Evolutionary conservation across 1,140 invertebrate genomes (phyloP), one percentile per base, ranked within the genome.

Genomic region (Chionoecetes opilio): DNA sequence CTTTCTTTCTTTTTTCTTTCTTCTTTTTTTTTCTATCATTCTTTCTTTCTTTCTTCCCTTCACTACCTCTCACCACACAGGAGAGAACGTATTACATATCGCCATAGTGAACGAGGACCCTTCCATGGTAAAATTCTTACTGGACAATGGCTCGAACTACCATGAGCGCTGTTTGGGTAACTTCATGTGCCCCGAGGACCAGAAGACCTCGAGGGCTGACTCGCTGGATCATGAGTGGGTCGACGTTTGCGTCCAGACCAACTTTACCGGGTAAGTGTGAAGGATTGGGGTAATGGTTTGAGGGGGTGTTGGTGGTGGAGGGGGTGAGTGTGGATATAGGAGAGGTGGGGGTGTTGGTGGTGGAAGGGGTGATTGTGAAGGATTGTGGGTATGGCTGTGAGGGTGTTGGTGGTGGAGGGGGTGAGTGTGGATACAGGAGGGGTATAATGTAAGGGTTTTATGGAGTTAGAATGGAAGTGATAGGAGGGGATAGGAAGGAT

Each of bases 91-190:
- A 0, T 97, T 99, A 0, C 99, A 99, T 96, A 99, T 99, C 97
- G 99, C 99, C 0, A 99, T 99, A 96, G 99, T 99, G 0, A 99
- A 99, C 97, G 99, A 99, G 97, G 99, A 99, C 97, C 99, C 99
- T 0, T 98, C 98, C 0, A 99, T 99, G 99, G 99, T 99, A 0
- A 99, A 99, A 97, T 99, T 98, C 97, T 97, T 99, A 8, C 97
- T 99, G 46, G 99, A 99, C 96, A 98, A 98, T 92, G 99, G 99
- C 3, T 99, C 98, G 0, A 98, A 99, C 97, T 98, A 99, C 63
- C 98, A 99, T 96, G 98, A 99, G 97, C 97, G 99, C 35, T 99
- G 99, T 96, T 98, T 98, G 96, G 99, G 99, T 0, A 99, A 98
- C 96, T 99, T 99, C 96, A 99, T 99, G 98, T 98, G 98, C 94